These are phyloP conservation scores for Pavo muticus DNA, from an alignment of 2,113 vertebrate species.

Conservation along the genomic window DNA sequence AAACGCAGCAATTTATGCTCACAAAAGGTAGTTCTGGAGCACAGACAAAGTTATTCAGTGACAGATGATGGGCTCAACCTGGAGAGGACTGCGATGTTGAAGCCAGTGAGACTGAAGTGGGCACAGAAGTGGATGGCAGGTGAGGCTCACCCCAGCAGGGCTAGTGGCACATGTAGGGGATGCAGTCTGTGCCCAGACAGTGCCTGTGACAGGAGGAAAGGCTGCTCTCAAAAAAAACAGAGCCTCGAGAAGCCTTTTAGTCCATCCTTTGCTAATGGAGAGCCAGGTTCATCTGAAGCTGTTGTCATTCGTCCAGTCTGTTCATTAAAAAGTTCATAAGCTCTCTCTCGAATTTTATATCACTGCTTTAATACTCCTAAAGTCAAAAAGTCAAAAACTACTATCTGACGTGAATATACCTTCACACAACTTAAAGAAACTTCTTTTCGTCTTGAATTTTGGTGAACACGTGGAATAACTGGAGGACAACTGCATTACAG, in stretches of 20 bases:
- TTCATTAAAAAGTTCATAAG: not conserved
- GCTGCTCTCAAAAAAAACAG: not conserved
- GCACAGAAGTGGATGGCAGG: not conserved
- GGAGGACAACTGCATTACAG: not conserved
- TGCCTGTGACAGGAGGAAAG: fast-evolving
- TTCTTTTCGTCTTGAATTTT: not conserved
- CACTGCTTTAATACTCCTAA: not conserved
- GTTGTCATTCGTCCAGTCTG: not conserved
- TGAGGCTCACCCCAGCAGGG: not conserved
- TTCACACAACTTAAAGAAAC: not conserved
- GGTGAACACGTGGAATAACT: not conserved
- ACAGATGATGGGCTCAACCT: not conserved
- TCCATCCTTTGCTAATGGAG: not conserved
- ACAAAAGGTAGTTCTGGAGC: not conserved
- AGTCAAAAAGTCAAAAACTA: not conserved
- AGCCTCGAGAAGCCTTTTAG: not conserved
- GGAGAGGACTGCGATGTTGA: not conserved
- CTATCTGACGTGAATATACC: not conserved
- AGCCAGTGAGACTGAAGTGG: not conserved
- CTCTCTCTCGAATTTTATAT: not conserved
- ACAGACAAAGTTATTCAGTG: not conserved
- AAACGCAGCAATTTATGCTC: not conserved
- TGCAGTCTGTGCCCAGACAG: not conserved
- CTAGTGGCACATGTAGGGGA: not conserved
- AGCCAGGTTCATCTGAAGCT: not conserved